Evolutionary conservation across 2,797 vertebrate species (phyloP).

Genomic region (Mormyrus proboscirostris): DNA sequence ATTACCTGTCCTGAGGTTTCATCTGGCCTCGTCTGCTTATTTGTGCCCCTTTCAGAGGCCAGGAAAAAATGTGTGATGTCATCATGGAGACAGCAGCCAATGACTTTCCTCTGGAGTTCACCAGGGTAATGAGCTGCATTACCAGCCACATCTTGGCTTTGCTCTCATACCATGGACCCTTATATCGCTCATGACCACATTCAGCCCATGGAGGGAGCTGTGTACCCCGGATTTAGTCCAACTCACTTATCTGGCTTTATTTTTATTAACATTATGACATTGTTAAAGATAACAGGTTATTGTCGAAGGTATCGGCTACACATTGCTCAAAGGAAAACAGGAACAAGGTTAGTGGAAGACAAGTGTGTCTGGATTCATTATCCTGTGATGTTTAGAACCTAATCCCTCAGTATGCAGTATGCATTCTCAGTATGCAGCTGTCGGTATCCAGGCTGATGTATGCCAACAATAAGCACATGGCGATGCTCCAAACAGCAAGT

Average conservation of each 20-base stretch:
- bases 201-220: not conserved
- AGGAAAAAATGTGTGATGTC: conserved; percentile 86
- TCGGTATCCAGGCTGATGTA: conserved; percentile 62
- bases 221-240: not conserved
- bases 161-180: not conserved
- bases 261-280: not conserved
- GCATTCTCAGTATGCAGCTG: not conserved
- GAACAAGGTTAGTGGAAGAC: not conserved
- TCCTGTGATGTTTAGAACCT: not conserved
- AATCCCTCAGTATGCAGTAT: not conserved
- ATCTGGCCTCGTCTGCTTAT: not conserved
- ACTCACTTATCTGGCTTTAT: not conserved
- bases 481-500: conserved; percentile 88
- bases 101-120: conserved; percentile 87
- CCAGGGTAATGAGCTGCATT: conserved; percentile 75
- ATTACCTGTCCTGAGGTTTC: not conserved
- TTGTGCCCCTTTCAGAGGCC: conserved; percentile 49
- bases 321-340: not conserved
- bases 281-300: not conserved
- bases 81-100: conserved; percentile 80
- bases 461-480: conserved; percentile 87
- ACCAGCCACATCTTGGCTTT: conserved; percentile 84
- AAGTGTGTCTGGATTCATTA: not conserved
- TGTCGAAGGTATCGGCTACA: not conserved
- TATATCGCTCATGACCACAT: not conserved